Evolutionary conservation across 2,888 invertebrate genomes (phyloP), one percentile per base, ranked within the genome.

Genomic region (Campoplex nolae): DNA sequence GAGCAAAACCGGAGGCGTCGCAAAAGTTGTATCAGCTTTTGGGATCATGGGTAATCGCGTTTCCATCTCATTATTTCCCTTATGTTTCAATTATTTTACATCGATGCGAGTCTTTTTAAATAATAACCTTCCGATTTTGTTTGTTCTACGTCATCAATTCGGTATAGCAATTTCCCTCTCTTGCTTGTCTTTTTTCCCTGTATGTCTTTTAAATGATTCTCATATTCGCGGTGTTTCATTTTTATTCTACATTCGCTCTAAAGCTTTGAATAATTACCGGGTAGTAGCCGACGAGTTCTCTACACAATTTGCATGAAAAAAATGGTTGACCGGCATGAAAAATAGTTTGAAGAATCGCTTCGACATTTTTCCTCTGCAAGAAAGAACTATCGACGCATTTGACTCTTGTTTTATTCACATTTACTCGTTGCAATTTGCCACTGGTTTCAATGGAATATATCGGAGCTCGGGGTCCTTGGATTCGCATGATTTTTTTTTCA

Each of bases 21-120:
- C 96, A 68, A 97, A 97, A 95, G 96, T 97, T 48, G 97, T 98
- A 16, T 98, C 98, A 62, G 98, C 99, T 1, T 99, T 98, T 96
- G 99, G 99, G 65, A 98, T 99, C 91, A 97, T 99, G 91, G 99
- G 98, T 97, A 95, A 95, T 93, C 38, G 6, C 6, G 91, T 73
- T n/a, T 13, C 38, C 58, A 48, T 16, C 3, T 62, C 16, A 68
- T 48, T 51, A 6, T 51, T 51, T 51, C 16, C 8, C 11, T 45
- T 45, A 9, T 9, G 8, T 45, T 45, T 1, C 3, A 38, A 6
- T 42, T 42, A 6, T 42, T 42, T 42, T 9, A 42, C 9, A 42
- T 42, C 42, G 38, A 3, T 42, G 7, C 42, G 9, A 42, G 42
- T 42, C 42, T 42, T 42, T 42, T 42, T 7, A 8, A 42, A 42